These are phyloP conservation scores for Papilio machaon DNA, from an alignment of 1,140 invertebrate genomes.

Conservation along the genomic window DNA sequence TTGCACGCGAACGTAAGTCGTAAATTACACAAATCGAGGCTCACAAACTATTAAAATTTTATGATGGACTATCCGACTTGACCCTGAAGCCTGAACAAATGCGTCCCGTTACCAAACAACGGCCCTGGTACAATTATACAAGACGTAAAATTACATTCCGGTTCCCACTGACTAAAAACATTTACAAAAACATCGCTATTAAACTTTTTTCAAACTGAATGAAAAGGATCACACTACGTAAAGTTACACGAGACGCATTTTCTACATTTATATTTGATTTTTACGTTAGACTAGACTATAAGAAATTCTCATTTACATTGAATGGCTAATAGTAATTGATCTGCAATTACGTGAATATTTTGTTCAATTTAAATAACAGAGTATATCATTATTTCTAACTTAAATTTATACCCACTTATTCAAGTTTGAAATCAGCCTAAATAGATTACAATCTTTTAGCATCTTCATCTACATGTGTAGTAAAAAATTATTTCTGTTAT, in stretches of 20 bases:
- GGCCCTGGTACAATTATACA: slow-evolving; percentile 53
- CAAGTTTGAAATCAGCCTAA: too few relatives aligned
- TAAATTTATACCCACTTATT: too few relatives aligned
- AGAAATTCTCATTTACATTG: slow-evolving; percentile 61
- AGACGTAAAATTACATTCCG: slow-evolving; percentile 51
- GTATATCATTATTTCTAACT: too few relatives aligned
- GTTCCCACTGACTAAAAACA: neutral
- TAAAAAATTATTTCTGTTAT: too few relatives aligned
- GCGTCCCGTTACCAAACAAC: slow-evolving; percentile 45
- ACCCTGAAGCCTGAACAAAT: slow-evolving; percentile 61
- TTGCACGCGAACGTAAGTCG: slow-evolving; percentile 29
- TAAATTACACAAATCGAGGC: slow-evolving; percentile 52
- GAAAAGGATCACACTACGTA: neutral
- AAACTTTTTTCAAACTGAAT: neutral
- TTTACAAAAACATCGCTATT: neutral
- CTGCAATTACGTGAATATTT: slow-evolving; percentile 8
- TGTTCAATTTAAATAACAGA: neutral
- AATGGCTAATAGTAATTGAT: slow-evolving; percentile 42
- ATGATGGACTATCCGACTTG: slow-evolving; percentile 46
- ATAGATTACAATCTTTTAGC: too few relatives aligned
- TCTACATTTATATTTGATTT: slow-evolving; percentile 46
- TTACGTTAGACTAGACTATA: slow-evolving; percentile 41
- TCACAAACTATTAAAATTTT: slow-evolving; percentile 52
- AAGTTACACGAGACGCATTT: slow-evolving; percentile 35
- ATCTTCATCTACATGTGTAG: too few relatives aligned